Conservation (phyloP, 2,113 vertebrate species). For the Crotalus horridus region DNA sequence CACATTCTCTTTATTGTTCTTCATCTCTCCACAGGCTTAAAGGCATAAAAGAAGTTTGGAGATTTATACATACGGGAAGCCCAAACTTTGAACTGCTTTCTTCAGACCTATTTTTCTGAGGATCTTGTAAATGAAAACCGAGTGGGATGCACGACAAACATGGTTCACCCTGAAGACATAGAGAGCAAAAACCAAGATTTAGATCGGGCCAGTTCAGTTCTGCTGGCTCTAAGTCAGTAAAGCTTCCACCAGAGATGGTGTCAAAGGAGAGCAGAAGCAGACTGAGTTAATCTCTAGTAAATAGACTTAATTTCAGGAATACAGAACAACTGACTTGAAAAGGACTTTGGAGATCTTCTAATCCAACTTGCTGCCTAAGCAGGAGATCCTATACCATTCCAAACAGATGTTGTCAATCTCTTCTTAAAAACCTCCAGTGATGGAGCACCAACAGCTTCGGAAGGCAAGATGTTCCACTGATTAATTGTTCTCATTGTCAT, state of each 20-base stretch:
- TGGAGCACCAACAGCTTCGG: not conserved
- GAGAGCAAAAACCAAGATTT: not conserved
- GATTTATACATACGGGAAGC: slow-evolving; percentile 59
- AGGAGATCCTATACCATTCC: not conserved
- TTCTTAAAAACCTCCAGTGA: not conserved
- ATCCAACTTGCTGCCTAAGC: not conserved
- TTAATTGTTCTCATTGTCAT: not conserved
- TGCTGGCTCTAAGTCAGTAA: not conserved
- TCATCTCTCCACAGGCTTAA: not conserved
- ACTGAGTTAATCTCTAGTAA: not conserved
- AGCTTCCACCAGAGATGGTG: not conserved
- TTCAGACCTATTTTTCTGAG: slow-evolving; percentile 27
- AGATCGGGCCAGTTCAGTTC: not conserved
- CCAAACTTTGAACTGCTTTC: slow-evolving; percentile 66
- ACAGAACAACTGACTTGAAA: not conserved
- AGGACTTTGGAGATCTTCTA: not conserved
- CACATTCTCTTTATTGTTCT: not conserved
- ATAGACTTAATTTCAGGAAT: not conserved
- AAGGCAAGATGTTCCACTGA: not conserved
- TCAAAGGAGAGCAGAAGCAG: not conserved
- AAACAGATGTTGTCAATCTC: not conserved
- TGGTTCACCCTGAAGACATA: slow-evolving; percentile 75
- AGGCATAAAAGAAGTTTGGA: not conserved
- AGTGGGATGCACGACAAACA: slow-evolving; percentile 73
- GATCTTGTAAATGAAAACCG: slow-evolving; percentile 22